phyloP scores from a whole-genome alignment of 1,140 invertebrate genomes.

The Bradysia coprophila region DNA sequence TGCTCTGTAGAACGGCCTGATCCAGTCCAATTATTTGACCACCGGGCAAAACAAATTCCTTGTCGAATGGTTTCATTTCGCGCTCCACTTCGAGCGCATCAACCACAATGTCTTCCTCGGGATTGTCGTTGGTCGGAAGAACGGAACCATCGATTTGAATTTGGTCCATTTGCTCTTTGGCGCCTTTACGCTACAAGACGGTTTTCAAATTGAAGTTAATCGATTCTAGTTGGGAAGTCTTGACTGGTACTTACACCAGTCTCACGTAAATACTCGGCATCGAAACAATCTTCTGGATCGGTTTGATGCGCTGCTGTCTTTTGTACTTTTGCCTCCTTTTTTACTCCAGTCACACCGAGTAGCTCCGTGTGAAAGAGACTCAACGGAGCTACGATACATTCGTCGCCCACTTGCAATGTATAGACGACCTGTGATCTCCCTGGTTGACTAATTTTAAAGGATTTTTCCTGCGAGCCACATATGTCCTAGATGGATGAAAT shows the following conservation, averaged over 20 bases:
- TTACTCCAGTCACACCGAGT: slow-evolving; percentile 57
- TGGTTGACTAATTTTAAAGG: slow-evolving; percentile 56
- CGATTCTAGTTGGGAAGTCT: no score
- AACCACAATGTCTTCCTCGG: slow-evolving; percentile 62
- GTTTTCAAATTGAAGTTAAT: no score
- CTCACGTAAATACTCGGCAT: slow-evolving; percentile 78
- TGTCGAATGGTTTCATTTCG: slow-evolving; percentile 25
- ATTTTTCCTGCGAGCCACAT: slow-evolving; percentile 65
- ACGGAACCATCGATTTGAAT: slow-evolving; percentile 24
- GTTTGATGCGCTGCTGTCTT: slow-evolving; percentile 55
- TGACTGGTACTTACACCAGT: slow-evolving; percentile 47
- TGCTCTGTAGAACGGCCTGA: slow-evolving; percentile 78
- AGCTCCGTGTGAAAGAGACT: slow-evolving; percentile 79
- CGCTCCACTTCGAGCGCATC: slow-evolving; percentile 47
- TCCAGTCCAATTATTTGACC: slow-evolving; percentile 74
- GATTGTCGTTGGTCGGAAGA: slow-evolving; percentile 22
- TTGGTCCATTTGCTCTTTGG: slow-evolving; percentile 40
- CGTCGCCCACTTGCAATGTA: slow-evolving; percentile 73
- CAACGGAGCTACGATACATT: slow-evolving; percentile 78
- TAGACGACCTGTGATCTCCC: slow-evolving; percentile 47
- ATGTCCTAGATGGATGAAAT: no score
- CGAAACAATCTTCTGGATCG: slow-evolving; percentile 84
- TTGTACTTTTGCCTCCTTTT: slow-evolving; percentile 37
- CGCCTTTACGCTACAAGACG: slow-evolving; percentile 31
- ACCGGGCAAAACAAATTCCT: slow-evolving; percentile 43